Evolutionary conservation across 2,113 vertebrate species (phyloP).

Genomic region (Tenrec ecaudatus): DNA sequence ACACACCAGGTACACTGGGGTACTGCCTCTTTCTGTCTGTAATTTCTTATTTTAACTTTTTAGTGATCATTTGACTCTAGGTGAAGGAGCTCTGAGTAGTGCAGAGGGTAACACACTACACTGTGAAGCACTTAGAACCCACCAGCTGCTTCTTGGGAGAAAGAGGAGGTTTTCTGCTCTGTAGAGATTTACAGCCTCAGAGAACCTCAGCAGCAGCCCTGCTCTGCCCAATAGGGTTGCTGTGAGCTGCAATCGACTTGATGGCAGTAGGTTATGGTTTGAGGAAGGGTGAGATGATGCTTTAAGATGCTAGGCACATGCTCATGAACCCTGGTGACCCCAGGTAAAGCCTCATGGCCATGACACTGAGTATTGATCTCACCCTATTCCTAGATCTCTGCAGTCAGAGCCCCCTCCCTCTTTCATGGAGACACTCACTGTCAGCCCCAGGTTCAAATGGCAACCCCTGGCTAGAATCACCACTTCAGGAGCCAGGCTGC

Average conservation of each 20-base stretch:
- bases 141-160: too few relatives aligned
- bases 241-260: too few relatives aligned
- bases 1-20: background rate
- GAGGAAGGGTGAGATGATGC: background rate
- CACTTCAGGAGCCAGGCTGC: background rate
- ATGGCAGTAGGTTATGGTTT: background rate
- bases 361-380: background rate
- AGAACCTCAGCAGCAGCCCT: too few relatives aligned
- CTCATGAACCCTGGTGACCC: background rate
- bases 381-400: background rate
- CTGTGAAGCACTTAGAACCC: too few relatives aligned
- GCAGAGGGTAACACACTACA: too few relatives aligned
- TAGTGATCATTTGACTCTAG: too few relatives aligned
- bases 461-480: background rate
- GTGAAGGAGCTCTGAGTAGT: too few relatives aligned
- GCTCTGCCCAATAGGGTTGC: too few relatives aligned
- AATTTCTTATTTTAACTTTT: background rate
- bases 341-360: background rate
- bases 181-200: too few relatives aligned
- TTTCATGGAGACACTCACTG: too few relatives aligned
- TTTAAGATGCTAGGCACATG: background rate
- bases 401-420: background rate
- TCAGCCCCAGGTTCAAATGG: background rate
- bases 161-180: too few relatives aligned
- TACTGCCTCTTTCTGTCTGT: background rate